These are phyloP conservation scores for Megaceryle torquata DNA, from an alignment of 2,113 vertebrate species.

Conservation along the genomic window DNA sequence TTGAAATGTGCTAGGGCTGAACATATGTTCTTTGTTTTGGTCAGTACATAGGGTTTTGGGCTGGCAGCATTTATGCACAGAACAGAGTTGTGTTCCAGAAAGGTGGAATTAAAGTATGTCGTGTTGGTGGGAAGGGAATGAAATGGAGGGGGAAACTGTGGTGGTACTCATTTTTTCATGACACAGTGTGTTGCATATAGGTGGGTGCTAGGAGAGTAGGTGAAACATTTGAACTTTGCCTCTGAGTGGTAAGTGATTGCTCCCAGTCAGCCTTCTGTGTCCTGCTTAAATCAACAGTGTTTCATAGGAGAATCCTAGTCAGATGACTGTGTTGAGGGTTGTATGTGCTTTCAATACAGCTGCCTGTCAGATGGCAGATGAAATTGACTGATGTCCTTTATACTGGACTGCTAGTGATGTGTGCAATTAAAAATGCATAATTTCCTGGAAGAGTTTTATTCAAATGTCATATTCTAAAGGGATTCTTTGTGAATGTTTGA, in stretches of 20 bases:
- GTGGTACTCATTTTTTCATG: neutral
- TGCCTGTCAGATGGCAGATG: neutral
- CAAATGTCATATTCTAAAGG: neutral
- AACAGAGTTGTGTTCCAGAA: neutral
- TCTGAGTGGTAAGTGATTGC: neutral
- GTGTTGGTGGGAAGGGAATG: neutral
- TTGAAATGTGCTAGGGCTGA: neutral
- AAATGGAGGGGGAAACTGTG: neutral
- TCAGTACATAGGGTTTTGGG: neutral
- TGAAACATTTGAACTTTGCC: neutral
- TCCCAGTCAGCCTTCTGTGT: neutral
- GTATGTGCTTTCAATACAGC: neutral
- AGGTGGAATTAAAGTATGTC: neutral
- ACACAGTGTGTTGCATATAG: neutral
- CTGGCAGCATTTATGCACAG: neutral
- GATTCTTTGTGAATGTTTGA: neutral
- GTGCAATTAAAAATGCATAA: neutral
- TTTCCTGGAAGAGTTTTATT: neutral
- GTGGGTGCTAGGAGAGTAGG: neutral
- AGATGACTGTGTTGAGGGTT: fast-evolving
- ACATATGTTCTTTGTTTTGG: neutral
- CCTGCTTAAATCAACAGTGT: neutral
- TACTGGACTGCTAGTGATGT: neutral
- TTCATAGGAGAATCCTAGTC: neutral
- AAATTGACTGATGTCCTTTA: neutral